These are phyloP conservation scores for human DNA, from an alignment of 2,113 vertebrate genomes.

Conservation along the genomic window DNA sequence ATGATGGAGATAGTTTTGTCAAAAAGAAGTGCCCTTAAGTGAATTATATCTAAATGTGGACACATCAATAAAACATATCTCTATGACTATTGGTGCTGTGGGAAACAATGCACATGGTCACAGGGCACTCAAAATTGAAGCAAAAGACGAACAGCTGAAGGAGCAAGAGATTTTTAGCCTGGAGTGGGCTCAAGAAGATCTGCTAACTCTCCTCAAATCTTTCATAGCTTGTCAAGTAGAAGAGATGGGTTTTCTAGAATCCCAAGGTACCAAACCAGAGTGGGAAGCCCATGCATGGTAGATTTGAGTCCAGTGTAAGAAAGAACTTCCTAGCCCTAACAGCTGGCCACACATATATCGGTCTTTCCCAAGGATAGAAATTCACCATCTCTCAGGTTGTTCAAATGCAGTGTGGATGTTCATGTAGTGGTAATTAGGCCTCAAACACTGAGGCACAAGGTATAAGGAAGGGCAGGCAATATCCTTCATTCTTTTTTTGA, in stretches of 20 bases:
- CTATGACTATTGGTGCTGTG: not conserved
- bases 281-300: not conserved
- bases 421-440: not conserved
- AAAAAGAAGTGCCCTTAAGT: slow-evolving; percentile 2
- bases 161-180: not conserved
- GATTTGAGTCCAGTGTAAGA: not conserved
- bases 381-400: not conserved
- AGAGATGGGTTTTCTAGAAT: not conserved
- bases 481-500: not conserved
- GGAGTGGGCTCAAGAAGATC: not conserved
- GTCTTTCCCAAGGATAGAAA: not conserved
- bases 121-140: not conserved
- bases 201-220: not conserved
- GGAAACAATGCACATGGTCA: not conserved
- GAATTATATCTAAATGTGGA: not conserved
- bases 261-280: not conserved
- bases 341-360: not conserved
- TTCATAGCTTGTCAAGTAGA: fast-evolving
- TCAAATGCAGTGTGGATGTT: not conserved
- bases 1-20: slow-evolving; percentile 20
- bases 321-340: not conserved
- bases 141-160: not conserved
- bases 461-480: too few species aligned
- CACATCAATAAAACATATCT: not conserved
- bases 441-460: not conserved